Conservation (phyloP, 64 coral and sea anemone genomes). For the Catalaphyllia jardinei region DNA sequence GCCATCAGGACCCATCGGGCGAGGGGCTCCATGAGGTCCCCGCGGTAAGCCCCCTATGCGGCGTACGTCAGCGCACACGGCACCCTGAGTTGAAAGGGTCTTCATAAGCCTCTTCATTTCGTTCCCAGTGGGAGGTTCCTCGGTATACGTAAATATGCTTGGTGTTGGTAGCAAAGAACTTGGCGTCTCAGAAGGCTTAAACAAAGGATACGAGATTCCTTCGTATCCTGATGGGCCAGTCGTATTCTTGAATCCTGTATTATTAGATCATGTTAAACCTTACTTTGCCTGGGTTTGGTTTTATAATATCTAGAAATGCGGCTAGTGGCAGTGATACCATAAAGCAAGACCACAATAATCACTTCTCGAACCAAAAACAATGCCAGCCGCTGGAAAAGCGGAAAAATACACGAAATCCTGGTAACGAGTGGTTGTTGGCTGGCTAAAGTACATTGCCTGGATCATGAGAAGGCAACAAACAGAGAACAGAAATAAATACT, state of each 20-base stretch:
- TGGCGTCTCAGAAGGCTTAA: neutral
- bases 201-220: neutral
- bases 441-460: too few species aligned
- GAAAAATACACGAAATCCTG: too few species aligned
- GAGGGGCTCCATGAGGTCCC: conserved; percentile 19
- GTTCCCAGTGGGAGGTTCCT: conserved; percentile 54
- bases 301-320: too few species aligned
- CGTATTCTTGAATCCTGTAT: neutral
- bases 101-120: conserved; percentile 64
- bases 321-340: too few species aligned
- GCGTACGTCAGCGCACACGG: conserved; percentile 69
- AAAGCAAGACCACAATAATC: too few species aligned
- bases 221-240: neutral
- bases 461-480: too few species aligned
- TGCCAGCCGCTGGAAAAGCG: too few species aligned
- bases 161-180: neutral
- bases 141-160: conserved; percentile 46
- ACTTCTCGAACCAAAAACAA: too few species aligned
- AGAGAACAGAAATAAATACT: too few species aligned
- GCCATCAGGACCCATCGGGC: conserved; percentile 76
- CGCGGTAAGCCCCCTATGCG: conserved; percentile 66
- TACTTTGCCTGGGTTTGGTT: too few species aligned
- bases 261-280: too few species aligned
- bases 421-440: too few species aligned
- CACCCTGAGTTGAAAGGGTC: conserved; percentile 71